Base-by-base conservation (phyloP, 37 sponge, comb jelly and placozoan species). In the Oscarella lobularis region DNA sequence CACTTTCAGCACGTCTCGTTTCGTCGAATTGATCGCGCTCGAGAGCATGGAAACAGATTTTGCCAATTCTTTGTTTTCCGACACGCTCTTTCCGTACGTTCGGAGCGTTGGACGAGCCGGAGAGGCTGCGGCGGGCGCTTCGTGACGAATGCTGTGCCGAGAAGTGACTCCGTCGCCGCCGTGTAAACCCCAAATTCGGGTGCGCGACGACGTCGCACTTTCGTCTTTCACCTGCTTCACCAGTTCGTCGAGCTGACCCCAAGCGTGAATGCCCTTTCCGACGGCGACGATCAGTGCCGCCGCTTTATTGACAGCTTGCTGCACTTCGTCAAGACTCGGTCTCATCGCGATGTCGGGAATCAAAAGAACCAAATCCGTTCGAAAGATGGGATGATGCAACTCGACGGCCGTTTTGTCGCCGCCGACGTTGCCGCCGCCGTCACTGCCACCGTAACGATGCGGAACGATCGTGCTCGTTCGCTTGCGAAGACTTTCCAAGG, bases 251-350 rank as follows among this genome's bases (percentile, higher is more conserved):
- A 54, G 73, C 9, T 66, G 29, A 0, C 74, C 73, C 90, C 90
- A 89, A 35, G 38, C 34, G 9, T 75, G 68, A 0, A 91, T 40
- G 40, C 74, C 36, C 39, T 80, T 74, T 14, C 92, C 86, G 1
- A 96, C 78, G 72, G 83, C 82, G 27, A 77, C 68, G 4, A 96
- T 80, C 41, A 39, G 72, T 71, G 75, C 80, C 20, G 91, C 87
- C 36, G 87, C 78, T n/a, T 80, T 70, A 76, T 96, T 96, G 38
- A 96, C 81, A 30, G 84, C 83, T 37, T 83, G 85, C 75, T 96
- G 97, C 1, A 96, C 80, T 40, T 96, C 97, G 73, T 96, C 97
- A 31, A 96, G 84, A 20, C 87, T 83, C 20, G 97, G 97, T 74
- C 77, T 68, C 34, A 92, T 81, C 36, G 84, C 78, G 48, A 96